A percentile compares a stretch with the other conserved stretches of the same genome.
Conservation (phyloP, 2,888 invertebrate species). For the Drosophila kuntzei region DNA sequence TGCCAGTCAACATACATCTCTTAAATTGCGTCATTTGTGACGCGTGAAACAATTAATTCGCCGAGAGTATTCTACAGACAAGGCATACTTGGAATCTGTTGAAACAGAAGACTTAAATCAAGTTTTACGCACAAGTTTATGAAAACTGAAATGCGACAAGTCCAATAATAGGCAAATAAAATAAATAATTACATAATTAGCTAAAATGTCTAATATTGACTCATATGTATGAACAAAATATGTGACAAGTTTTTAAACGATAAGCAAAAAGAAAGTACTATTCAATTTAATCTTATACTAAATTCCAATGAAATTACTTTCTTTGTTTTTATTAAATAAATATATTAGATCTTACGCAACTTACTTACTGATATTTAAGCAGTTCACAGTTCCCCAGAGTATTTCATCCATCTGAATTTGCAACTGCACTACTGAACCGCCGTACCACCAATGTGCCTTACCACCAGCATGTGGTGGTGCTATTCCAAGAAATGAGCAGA, state of each 20-base stretch:
- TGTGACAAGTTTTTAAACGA: too few species aligned
- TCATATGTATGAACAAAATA: too few species aligned
- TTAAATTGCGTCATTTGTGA: conserved; percentile 73
- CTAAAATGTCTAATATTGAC: background rate
- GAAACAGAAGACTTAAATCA: conserved; percentile 22
- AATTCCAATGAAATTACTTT: too few species aligned
- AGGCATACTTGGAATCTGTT: conserved; percentile 3
- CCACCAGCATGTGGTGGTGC: conserved; percentile 12
- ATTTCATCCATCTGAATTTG: background rate
- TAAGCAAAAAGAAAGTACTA: too few species aligned
- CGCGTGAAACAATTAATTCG: conserved; percentile 51
- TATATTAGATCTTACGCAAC: background rate
- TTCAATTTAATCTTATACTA: background rate
- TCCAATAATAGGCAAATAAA: background rate
- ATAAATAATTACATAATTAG: background rate
- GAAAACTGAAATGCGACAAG: conserved; percentile 22
- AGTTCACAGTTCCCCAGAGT: background rate
- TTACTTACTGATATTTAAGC: background rate
- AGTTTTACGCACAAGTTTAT: conserved; percentile 26
- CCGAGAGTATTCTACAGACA: background rate
- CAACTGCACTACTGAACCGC: background rate
- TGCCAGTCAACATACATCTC: conserved; percentile 45
- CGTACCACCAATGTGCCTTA: background rate
- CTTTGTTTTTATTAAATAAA: too few species aligned
- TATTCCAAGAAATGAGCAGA: conserved; percentile 20